Evolutionary conservation across 2,888 invertebrate genomes (phyloP).

Genomic region (Cryptosula pallasiana): DNA sequence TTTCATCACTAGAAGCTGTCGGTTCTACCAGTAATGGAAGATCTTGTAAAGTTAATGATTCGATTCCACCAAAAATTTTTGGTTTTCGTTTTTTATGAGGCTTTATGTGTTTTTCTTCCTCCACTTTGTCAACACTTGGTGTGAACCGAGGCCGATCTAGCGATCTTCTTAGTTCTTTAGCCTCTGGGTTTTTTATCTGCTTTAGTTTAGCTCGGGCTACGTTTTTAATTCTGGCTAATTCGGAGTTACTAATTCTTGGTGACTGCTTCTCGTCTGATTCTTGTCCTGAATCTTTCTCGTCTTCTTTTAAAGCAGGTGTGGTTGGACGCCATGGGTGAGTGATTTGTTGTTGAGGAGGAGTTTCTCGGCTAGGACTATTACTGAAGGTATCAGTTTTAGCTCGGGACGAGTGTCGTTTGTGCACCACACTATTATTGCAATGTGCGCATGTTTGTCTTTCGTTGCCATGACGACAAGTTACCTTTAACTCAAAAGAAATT

Average conservation of each 20-base stretch:
- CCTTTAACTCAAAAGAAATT: background rate
- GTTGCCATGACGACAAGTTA: slow-evolving; percentile 2
- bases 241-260: background rate
- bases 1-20: background rate
- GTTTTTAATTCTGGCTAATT: slow-evolving; percentile 9
- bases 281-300: background rate
- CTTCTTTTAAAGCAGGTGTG: background rate
- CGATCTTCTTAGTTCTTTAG: background rate
- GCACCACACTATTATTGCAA: slow-evolving; percentile 1
- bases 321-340: too few relatives aligned
- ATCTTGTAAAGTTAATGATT: slow-evolving; percentile 5
- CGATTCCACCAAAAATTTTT: background rate
- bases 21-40: background rate
- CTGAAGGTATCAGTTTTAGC: background rate
- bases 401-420: background rate
- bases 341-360: background rate
- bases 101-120: background rate
- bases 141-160: background rate
- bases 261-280: background rate
- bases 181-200: background rate
- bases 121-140: background rate
- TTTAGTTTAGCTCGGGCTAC: slow-evolving; percentile 12
- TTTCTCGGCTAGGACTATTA: background rate
- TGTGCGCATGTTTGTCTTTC: background rate
- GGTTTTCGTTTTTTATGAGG: background rate